Base-by-base conservation (phyloP, 2,113 vertebrate species). In the Bubalus kerabau region DNA sequence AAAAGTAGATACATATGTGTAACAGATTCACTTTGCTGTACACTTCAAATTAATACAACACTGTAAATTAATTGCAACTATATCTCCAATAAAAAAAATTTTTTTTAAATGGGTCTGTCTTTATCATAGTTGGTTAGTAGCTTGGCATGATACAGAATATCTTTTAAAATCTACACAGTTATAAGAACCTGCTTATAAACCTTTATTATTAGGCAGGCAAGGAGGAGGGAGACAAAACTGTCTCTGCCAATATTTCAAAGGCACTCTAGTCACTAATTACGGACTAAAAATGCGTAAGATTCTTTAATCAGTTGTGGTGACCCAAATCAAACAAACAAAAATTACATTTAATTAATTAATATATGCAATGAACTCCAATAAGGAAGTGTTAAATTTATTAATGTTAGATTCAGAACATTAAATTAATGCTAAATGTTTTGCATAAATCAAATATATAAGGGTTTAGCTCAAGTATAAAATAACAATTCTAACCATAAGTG, bases 221-320 rank as follows among this genome's bases (percentile, higher is more conserved):
- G 4, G 17, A 78, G 17, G 48, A 26, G 2, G 9, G 5, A 84
- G 46, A 36, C 54, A 81, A 64, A 81, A 54, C 13, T 12, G 91
- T 7, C 17, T 57, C 30, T 85, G 23, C 32, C 28, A 84, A 24
- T 78, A 92, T 82, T 97, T 96, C 30, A 85, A 91, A 93, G 24
- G 2, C 36, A 36, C 28, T 90, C 59, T 84, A 88, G 32, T 54
- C 28, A 54, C 24, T 84, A 94, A 54, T 54, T 89, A 89, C 12
- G 48, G 32, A 83, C 6, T 36, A 81, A 23, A 91, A 96, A 50
- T 71, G 6, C 16, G 32, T 0, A 46, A 7, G 12, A 76, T 93
- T 96, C 76, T 83, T 43, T 93, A 87, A 92, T 56, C 88, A 74
- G 83, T 87, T 92, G 94, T 28, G 78, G 30, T 90, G 52, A 94